Conservation (phyloP, 2,888 invertebrate species). For the Netelia fuscicornis region DNA sequence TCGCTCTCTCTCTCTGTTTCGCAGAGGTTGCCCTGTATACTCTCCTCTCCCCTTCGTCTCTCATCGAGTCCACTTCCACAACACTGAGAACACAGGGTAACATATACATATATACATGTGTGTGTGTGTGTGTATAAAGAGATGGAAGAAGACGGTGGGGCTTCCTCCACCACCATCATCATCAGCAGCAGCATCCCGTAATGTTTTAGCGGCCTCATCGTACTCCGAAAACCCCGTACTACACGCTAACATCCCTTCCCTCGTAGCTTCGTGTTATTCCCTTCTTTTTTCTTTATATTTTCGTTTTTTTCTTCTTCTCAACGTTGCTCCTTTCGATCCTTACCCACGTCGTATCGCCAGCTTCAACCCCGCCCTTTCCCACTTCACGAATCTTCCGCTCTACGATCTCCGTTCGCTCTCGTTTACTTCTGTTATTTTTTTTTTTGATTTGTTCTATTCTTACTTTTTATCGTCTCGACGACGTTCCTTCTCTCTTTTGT, state of each 20-base stretch:
- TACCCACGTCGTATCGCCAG: constrained; percentile 61
- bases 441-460: constrained; percentile 11
- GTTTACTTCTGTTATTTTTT: constrained; percentile 29
- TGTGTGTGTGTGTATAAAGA: background rate
- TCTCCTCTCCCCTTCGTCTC: constrained; percentile 32
- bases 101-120: constrained; percentile 17
- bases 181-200: constrained; percentile 53
- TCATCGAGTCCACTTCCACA: constrained; percentile 46
- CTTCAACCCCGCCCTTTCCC: constrained; percentile 54
- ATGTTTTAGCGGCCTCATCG: constrained; percentile 38
- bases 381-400: constrained; percentile 22
- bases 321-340: constrained; percentile 50
- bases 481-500: background rate
- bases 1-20: constrained; percentile 54
- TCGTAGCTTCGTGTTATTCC: background rate
- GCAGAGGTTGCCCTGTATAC: constrained; percentile 53
- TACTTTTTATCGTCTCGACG: constrained; percentile 11
- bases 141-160: constrained; percentile 21
- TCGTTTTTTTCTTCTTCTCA: constrained; percentile 1
- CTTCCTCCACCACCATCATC: constrained; percentile 42
- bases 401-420: constrained; percentile 35
- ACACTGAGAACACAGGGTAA: background rate
- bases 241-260: constrained; percentile 52
- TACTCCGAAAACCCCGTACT: background rate
- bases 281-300: background rate